phyloP scores from a whole-genome alignment of 2,888 invertebrate genomes.

The Anthrax anthrax region DNA sequence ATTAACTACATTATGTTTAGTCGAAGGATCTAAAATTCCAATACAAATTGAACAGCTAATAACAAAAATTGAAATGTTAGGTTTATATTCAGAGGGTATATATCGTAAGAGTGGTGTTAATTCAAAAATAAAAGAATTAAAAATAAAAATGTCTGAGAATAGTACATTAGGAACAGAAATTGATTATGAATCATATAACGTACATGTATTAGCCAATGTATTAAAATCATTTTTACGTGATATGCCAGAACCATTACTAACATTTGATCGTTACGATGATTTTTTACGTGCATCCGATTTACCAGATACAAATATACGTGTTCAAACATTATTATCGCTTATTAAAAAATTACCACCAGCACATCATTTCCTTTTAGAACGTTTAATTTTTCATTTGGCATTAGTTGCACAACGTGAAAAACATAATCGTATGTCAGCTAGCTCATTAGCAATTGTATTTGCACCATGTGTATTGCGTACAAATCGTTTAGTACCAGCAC shows the following conservation, averaged over 20 bases:
- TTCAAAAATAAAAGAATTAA: conserved; percentile 67
- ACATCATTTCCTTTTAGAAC: conserved; percentile 81
- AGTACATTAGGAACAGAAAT: conserved; percentile 52
- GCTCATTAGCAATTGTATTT: conserved; percentile 84
- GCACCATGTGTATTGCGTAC: conserved; percentile 87
- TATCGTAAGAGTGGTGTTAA: conserved; percentile 84
- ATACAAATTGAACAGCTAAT: conserved; percentile 78
- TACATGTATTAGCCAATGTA: conserved; percentile 81
- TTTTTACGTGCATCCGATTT: conserved; percentile 80
- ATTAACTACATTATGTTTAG: conserved; percentile 53
- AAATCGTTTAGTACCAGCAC: conserved; percentile 74
- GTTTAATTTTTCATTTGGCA: conserved; percentile 83
- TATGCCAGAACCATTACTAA: conserved; percentile 83
- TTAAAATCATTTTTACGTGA: conserved; percentile 82
- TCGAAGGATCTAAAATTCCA: conserved; percentile 59
- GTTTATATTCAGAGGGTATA: conserved; percentile 82
- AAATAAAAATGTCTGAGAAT: conserved; percentile 54
- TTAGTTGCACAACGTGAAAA: conserved; percentile 75
- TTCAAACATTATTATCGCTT: conserved; percentile 72
- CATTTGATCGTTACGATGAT: conserved; percentile 89
- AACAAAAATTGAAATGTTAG: conserved; percentile 79
- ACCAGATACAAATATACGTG: conserved; percentile 64
- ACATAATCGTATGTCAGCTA: conserved; percentile 82
- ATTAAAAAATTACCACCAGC: conserved; percentile 77
- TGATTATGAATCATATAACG: conserved; percentile 64